phyloP scores from a whole-genome alignment of 1,140 invertebrate species.

The Apocrypta bakeri region DNA sequence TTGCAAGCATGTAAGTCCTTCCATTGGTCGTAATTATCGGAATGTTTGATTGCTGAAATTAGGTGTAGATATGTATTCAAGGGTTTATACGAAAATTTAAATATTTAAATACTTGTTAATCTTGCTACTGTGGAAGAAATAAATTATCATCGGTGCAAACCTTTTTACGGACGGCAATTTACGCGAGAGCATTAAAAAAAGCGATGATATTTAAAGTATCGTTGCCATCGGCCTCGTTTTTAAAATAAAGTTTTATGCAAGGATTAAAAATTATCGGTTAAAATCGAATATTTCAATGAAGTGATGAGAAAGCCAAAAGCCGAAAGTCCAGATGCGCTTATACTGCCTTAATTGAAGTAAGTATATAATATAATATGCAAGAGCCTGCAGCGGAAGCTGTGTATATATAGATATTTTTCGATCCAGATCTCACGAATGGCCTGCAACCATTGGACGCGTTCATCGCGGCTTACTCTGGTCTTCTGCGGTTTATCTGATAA shows the following conservation, averaged over 20 bases:
- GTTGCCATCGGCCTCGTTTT: not conserved
- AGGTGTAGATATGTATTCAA: no score
- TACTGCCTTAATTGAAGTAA: slow-evolving; percentile 38
- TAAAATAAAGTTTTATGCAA: slow-evolving; percentile 32
- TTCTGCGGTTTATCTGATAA: slow-evolving; percentile 52
- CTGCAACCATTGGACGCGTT: slow-evolving; percentile 46
- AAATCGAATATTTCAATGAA: slow-evolving; percentile 36
- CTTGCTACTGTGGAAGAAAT: no score
- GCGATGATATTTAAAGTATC: slow-evolving; percentile 12
- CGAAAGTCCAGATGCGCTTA: slow-evolving; percentile 37
- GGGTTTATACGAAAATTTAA: no score
- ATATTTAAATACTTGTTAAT: no score
- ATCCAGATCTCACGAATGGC: slow-evolving; percentile 42
- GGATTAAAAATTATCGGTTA: not conserved
- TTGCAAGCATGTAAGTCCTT: not conserved
- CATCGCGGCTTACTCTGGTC: slow-evolving; percentile 30
- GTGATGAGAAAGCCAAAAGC: slow-evolving; percentile 34
- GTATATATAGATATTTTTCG: slow-evolving; percentile 29
- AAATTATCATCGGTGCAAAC: not conserved
- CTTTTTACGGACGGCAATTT: not conserved
- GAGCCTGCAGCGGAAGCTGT: not conserved
- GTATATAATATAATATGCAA: not conserved
- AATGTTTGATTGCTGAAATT: slow-evolving; percentile 27
- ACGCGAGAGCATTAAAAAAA: not conserved
- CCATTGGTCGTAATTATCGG: slow-evolving; percentile 17